Evolutionary conservation across 2,888 invertebrate genomes (phyloP).

Genomic region (Sabatieria punctata): DNA sequence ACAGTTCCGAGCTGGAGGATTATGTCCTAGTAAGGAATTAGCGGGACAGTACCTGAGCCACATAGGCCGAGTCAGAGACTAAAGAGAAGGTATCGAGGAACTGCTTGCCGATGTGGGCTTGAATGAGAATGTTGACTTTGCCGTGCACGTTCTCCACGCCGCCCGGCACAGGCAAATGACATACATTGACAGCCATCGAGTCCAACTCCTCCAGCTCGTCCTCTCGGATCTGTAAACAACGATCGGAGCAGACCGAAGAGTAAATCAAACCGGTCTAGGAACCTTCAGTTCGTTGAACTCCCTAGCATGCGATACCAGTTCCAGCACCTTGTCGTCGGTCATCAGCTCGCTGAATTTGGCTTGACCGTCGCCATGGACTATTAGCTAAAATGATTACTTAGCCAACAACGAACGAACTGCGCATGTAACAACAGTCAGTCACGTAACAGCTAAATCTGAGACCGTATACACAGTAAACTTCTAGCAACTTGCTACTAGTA

Average conservation of each 20-base stretch:
- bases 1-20: background rate
- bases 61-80: conserved; percentile 69
- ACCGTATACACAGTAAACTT: too few relatives aligned
- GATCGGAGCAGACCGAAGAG: background rate
- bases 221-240: conserved; percentile 54
- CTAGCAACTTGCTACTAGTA: too few relatives aligned
- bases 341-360: conserved; percentile 43
- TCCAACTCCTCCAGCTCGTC: conserved; percentile 85
- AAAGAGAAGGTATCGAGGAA: conserved; percentile 64
- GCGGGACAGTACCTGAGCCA: conserved; percentile 51
- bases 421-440: too few relatives aligned
- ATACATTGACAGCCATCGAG: conserved; percentile 50
- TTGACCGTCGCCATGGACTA: conserved; percentile 16
- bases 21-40: too few relatives aligned
- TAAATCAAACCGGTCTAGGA: conserved; percentile 11
- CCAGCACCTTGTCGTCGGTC: conserved; percentile 40
- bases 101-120: conserved; percentile 62
- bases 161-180: conserved; percentile 58
- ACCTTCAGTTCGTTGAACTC: conserved; percentile 91
- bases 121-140: conserved; percentile 51
- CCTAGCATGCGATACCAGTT: conserved; percentile 71
- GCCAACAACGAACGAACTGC: too few relatives aligned
- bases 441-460: too few relatives aligned
- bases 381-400: conserved; percentile 6
- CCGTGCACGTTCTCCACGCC: conserved; percentile 72